Evolutionary conservation across 2,888 invertebrate species (phyloP).

Genomic region (Prostheceraeus crozeri): DNA sequence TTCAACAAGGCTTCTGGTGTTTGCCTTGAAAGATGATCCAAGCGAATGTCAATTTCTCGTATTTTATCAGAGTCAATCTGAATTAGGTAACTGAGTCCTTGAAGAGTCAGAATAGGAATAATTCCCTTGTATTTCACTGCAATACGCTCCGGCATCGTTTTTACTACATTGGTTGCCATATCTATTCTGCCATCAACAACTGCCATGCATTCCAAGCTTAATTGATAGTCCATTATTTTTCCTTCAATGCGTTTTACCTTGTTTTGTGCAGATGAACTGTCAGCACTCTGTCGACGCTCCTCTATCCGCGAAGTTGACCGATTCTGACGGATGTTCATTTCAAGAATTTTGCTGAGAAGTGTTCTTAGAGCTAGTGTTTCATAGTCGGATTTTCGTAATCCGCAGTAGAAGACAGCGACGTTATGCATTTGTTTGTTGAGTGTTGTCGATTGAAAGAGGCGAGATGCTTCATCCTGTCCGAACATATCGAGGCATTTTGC

Average conservation of each 20-base stretch:
- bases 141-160: constrained; percentile 34
- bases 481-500: constrained; percentile 24
- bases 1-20: constrained; percentile 42
- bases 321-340: constrained; percentile 28
- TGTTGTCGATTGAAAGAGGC: constrained; percentile 33
- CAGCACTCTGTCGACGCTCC: background rate
- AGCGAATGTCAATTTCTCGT: constrained; percentile 45
- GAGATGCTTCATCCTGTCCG: constrained; percentile 31
- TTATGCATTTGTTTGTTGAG: constrained; percentile 29
- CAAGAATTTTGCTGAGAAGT: constrained; percentile 31
- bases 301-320: background rate
- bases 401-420: constrained; percentile 44
- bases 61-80: constrained; percentile 41
- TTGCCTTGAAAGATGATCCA: constrained; percentile 44
- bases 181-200: constrained; percentile 35
- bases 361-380: constrained; percentile 41
- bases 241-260: constrained; percentile 16
- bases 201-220: constrained; percentile 34
- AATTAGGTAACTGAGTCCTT: constrained; percentile 36
- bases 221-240: constrained; percentile 36
- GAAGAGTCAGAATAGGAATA: constrained; percentile 32
- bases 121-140: constrained; percentile 25
- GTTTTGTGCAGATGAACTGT: too few species aligned
- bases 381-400: constrained; percentile 43
- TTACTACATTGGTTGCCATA: constrained; percentile 27